These are phyloP conservation scores for Percopsis omiscomaycus DNA, from an alignment of 2,797 vertebrate genomes.

Conservation along the genomic window DNA sequence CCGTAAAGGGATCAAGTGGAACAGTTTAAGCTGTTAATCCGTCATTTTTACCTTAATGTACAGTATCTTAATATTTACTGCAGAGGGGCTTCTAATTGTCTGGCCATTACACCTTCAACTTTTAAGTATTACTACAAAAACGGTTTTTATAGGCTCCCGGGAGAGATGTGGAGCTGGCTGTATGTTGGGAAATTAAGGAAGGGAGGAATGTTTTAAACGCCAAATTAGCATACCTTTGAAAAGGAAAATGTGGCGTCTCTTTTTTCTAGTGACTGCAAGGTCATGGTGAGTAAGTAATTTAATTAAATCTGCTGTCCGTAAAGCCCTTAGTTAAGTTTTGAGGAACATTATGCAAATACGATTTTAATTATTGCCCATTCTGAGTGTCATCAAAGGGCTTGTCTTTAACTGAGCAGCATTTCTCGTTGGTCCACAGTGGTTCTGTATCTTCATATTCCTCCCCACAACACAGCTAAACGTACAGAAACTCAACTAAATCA, in stretches of 20 bases:
- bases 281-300: conserved; percentile 64
- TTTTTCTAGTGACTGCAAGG: conserved; percentile 51
- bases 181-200: conserved; percentile 25
- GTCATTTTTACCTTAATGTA: conserved; percentile 62
- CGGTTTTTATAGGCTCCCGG: conserved; percentile 42
- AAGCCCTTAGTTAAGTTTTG: conserved; percentile 59
- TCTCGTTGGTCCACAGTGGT: conserved; percentile 41
- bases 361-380: conserved; percentile 73
- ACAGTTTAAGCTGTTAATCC: conserved; percentile 70
- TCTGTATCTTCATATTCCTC: conserved; percentile 19
- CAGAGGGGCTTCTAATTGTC: conserved; percentile 66
- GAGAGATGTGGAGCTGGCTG: conserved; percentile 33
- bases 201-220: conserved; percentile 46
- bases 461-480: conserved; percentile 18
- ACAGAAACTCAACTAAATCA: neutral
- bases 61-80: conserved; percentile 70
- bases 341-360: conserved; percentile 74
- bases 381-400: conserved; percentile 65
- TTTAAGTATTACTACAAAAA: conserved; percentile 35
- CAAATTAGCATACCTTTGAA: conserved; percentile 65
- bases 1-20: conserved; percentile 64
- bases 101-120: conserved; percentile 57
- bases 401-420: conserved; percentile 52
- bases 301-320: conserved; percentile 77
- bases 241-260: conserved; percentile 35